A percentile compares a stretch with the other conserved stretches of the same genome.
phyloP scores from a whole-genome alignment of 2,797 vertebrate species.

The Epinephelus malabaricus region DNA sequence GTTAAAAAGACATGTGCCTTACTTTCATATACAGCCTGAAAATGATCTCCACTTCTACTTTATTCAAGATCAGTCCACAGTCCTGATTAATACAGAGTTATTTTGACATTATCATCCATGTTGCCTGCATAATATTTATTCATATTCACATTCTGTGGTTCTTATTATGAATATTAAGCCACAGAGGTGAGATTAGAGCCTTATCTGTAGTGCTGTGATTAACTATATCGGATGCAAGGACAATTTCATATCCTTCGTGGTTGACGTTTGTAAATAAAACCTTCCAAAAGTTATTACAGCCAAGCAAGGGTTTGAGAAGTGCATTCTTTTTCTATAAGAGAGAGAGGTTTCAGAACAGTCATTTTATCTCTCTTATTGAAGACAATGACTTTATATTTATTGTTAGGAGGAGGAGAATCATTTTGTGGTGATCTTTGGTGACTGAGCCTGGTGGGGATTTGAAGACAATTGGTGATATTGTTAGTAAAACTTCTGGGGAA shows the following conservation, averaged over 20 bases:
- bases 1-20: neutral
- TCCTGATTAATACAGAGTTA: neutral
- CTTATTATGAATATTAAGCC: neutral
- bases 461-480: neutral
- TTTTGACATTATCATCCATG: neutral
- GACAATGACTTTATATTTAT: neutral
- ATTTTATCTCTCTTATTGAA: neutral
- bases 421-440: neutral
- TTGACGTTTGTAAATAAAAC: neutral
- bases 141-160: neutral
- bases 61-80: neutral
- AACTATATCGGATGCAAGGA: neutral
- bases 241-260: neutral
- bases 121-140: neutral
- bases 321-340: neutral
- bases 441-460: neutral
- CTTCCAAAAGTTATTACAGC: constrained; percentile 2
- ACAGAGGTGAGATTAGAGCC: neutral
- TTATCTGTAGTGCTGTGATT: constrained; percentile 1
- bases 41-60: neutral
- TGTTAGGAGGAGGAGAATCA: neutral
- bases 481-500: too few species aligned
- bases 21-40: neutral
- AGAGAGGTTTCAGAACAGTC: neutral
- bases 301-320: neutral